phyloP scores from a whole-genome alignment of 92 coral and sea anemone species.

The Parazoanthus darwini region DNA sequence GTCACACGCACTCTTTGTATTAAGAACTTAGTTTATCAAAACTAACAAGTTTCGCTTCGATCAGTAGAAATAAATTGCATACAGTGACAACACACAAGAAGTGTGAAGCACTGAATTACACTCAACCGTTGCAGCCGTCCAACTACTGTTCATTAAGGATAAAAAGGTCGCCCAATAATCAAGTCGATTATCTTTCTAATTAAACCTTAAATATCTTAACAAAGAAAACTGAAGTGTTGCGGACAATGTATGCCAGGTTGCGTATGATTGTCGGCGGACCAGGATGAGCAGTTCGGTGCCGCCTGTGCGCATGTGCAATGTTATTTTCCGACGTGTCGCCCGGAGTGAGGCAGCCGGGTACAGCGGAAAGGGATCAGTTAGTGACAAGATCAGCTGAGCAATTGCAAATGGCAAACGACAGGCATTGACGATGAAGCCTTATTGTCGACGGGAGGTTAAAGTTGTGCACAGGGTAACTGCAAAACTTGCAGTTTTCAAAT shows the following conservation, averaged over 20 bases:
- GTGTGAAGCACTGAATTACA: no score
- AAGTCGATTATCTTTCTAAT: no score
- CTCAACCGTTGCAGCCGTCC: no score
- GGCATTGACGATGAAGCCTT: not conserved
- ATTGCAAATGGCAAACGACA: not conserved
- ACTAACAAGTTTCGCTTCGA: not conserved
- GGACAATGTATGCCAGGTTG: not conserved
- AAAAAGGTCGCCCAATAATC: not conserved
- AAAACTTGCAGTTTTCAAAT: no score
- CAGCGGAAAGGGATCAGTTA: not conserved
- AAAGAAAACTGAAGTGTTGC: not conserved
- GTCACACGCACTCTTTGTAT: not conserved
- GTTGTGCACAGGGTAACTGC: not conserved
- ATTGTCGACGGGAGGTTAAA: not conserved
- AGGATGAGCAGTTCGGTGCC: not conserved
- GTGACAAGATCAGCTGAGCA: not conserved
- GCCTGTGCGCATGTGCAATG: not conserved
- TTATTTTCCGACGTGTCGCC: not conserved
- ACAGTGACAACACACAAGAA: no score
- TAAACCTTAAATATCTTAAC: not conserved
- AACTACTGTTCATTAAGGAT: no score
- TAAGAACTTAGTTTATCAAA: not conserved
- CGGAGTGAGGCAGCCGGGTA: not conserved
- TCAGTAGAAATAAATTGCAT: no score
- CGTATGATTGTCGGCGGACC: not conserved